Evolutionary conservation across 2,888 invertebrate species (phyloP).

Genomic region (Nomada lathburiana): DNA sequence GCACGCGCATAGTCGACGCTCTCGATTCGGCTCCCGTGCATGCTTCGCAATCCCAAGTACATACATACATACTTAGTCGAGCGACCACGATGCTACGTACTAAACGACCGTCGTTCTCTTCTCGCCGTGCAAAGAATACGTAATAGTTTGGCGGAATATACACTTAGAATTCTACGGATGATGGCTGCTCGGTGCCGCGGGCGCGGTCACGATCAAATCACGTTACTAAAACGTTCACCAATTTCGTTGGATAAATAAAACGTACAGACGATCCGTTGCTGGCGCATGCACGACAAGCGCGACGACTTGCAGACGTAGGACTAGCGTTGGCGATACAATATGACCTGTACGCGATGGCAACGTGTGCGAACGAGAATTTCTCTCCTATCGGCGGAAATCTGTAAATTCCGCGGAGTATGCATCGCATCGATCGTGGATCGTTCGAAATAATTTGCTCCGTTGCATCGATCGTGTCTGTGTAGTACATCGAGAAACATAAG

Average conservation of each 20-base stretch:
- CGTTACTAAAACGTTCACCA: conserved; percentile 5
- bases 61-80: not conserved
- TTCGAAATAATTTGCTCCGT: not conserved
- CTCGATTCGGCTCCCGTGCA: conserved; percentile 14
- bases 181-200: too few species aligned
- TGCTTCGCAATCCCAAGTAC: not conserved
- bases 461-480: not conserved
- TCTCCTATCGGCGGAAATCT: not conserved
- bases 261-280: conserved; percentile 55
- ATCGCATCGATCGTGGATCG: too few species aligned
- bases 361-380: not conserved
- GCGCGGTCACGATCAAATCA: not conserved
- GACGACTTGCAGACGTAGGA: conserved; percentile 57
- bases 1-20: conserved; percentile 50
- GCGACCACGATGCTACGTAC: not conserved
- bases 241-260: conserved; percentile 51
- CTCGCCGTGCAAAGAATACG: not conserved
- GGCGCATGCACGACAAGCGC: conserved; percentile 71
- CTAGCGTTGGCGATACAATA: conserved; percentile 74
- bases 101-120: not conserved
- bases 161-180: too few species aligned
- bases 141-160: not conserved
- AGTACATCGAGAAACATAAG: not conserved
- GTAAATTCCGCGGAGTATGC: too few species aligned
- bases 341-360: conserved; percentile 35